Evolutionary conservation across 2,113 vertebrate species (phyloP).

Genomic region (Harpagus bidentatus): DNA sequence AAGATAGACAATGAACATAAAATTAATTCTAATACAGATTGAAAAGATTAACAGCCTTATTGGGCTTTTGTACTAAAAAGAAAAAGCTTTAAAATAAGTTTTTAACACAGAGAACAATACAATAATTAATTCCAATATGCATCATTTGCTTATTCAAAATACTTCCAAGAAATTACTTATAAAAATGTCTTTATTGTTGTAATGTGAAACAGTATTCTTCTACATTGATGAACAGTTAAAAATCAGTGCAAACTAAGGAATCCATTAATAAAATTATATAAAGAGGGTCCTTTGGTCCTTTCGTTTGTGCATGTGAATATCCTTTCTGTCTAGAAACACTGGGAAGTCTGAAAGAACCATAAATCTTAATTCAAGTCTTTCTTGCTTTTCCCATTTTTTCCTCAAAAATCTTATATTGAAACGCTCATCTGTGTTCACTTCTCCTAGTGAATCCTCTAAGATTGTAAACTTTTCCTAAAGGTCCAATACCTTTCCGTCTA

Average conservation of each 20-base stretch:
- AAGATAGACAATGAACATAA: background rate
- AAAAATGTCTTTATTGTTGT: background rate
- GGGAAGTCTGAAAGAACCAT: background rate
- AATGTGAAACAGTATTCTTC: background rate
- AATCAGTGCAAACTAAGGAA: background rate
- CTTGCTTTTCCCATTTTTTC: background rate
- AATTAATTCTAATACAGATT: background rate
- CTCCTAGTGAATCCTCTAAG: background rate
- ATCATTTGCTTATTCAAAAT: background rate
- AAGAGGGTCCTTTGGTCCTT: background rate
- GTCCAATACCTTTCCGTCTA: slow-evolving; percentile 16
- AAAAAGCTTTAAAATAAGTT: background rate
- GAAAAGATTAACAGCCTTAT: background rate
- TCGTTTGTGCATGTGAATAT: background rate
- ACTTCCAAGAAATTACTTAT: background rate
- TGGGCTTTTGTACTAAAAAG: background rate
- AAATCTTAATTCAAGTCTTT: background rate
- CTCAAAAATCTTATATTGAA: background rate
- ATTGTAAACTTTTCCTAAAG: slow-evolving; percentile 48
- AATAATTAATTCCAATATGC: background rate
- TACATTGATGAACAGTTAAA: background rate
- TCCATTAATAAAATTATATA: background rate
- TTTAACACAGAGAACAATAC: background rate
- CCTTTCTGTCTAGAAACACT: background rate
- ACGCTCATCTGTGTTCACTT: background rate